These are phyloP conservation scores for Channa striata DNA, from an alignment of 2,797 vertebrate species.

Conservation along the genomic window DNA sequence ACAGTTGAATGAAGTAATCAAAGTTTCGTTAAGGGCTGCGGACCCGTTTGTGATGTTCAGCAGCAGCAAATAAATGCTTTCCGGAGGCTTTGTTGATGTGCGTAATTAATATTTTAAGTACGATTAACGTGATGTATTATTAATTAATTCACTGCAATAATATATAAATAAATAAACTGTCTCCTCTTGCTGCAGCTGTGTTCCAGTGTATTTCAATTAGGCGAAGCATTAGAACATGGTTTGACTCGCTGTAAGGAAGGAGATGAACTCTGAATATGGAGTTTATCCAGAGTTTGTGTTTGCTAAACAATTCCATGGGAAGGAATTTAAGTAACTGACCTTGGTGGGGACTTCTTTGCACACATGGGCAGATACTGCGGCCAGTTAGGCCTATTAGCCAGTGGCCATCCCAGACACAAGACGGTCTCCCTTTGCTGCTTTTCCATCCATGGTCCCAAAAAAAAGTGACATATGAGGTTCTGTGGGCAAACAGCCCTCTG, in stretches of 20 bases:
- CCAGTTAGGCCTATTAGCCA: constrained; percentile 62
- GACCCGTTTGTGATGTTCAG: background rate
- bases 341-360: constrained; percentile 79
- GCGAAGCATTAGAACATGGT: no score
- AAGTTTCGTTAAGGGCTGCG: background rate
- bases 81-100: background rate
- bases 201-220: background rate
- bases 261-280: no score
- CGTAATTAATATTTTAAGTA: background rate
- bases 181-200: background rate
- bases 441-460: constrained; percentile 71
- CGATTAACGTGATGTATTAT: background rate
- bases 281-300: constrained; percentile 77
- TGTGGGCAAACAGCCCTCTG: constrained; percentile 75
- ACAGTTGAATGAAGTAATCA: background rate
- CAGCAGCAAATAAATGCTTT: background rate
- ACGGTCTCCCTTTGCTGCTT: constrained; percentile 51
- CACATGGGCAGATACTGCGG: constrained; percentile 72
- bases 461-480: constrained; percentile 77
- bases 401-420: constrained; percentile 58
- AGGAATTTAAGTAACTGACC: constrained; percentile 75
- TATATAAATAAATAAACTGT: background rate
- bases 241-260: no score
- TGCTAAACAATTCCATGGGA: constrained; percentile 66
- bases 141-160: background rate